A percentile compares a stretch with the other conserved stretches of the same genome.
Evolutionary conservation across 2,888 invertebrate genomes (phyloP).

Genomic region (Fissipunctia ypsillon): DNA sequence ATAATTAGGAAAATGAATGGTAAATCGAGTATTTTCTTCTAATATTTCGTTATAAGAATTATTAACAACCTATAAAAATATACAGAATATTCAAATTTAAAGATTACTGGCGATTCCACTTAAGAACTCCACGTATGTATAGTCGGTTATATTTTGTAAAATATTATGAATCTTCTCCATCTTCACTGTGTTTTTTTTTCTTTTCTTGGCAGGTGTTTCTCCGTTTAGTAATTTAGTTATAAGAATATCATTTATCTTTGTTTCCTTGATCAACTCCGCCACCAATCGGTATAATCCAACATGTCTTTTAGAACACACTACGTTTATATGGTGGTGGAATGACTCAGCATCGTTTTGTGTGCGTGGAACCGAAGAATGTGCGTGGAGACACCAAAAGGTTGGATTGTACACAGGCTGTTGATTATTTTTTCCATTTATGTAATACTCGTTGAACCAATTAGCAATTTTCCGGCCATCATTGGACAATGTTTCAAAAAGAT

Average conservation of each 20-base stretch:
- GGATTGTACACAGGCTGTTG: not conserved
- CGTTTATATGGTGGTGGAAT: not conserved
- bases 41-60: no score
- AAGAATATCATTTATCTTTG: not conserved
- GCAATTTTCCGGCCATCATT: not conserved
- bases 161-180: no score
- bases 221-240: slow-evolving; percentile 6
- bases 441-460: not conserved
- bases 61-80: no score
- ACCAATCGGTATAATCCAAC: slow-evolving; percentile 3
- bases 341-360: not conserved
- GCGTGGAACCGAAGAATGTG: not conserved
- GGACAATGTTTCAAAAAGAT: not conserved
- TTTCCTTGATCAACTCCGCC: not conserved
- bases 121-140: no score
- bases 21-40: no score
- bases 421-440: not conserved
- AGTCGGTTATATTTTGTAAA: no score
- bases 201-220: no score
- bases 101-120: no score
- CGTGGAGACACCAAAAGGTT: not conserved
- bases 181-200: no score
- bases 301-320: not conserved
- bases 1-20: no score
- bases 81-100: no score